Evolutionary conservation across 2,888 invertebrate species (phyloP).

Genomic region (Conus canariensis): DNA sequence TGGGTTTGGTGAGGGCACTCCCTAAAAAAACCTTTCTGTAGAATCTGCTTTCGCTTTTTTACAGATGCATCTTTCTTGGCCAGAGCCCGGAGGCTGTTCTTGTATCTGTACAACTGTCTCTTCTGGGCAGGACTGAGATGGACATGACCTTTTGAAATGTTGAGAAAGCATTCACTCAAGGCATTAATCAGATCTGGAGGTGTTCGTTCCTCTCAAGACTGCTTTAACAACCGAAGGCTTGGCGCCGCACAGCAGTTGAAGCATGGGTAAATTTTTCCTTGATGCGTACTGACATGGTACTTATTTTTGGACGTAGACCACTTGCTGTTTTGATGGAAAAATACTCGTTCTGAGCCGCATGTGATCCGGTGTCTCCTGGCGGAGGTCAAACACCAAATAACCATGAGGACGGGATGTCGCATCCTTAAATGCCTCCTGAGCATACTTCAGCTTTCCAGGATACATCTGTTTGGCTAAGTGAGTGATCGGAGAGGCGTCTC

Average conservation of each 20-base stretch:
- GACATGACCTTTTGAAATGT: conserved; percentile 34
- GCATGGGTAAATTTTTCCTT: not conserved
- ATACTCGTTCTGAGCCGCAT: conserved; percentile 40
- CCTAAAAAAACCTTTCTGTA: conserved; percentile 22
- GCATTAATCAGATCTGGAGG: not conserved
- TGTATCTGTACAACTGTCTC: conserved; percentile 27
- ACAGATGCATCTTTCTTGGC: not conserved
- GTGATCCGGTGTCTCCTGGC: conserved; percentile 31
- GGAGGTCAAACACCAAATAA: conserved; percentile 44
- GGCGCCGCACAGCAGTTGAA: not conserved
- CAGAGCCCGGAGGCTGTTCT: not conserved
- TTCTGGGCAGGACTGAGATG: conserved; percentile 21
- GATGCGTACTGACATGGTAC: not conserved
- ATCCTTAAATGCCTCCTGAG: conserved; percentile 31
- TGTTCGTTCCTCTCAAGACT: conserved; percentile 17
- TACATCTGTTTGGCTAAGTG: conserved; percentile 38
- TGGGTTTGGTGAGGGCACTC: conserved; percentile 3
- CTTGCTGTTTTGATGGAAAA: conserved; percentile 20
- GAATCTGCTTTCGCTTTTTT: conserved; percentile 17
- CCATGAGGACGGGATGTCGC: conserved; percentile 21
- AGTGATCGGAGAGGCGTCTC: not conserved
- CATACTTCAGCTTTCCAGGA: not conserved
- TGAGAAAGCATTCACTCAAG: not conserved
- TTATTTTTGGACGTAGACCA: conserved; percentile 32
- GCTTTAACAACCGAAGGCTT: not conserved